phyloP scores from a whole-genome alignment of 2,797 vertebrate genomes.

The Margarornis squamiger region DNA sequence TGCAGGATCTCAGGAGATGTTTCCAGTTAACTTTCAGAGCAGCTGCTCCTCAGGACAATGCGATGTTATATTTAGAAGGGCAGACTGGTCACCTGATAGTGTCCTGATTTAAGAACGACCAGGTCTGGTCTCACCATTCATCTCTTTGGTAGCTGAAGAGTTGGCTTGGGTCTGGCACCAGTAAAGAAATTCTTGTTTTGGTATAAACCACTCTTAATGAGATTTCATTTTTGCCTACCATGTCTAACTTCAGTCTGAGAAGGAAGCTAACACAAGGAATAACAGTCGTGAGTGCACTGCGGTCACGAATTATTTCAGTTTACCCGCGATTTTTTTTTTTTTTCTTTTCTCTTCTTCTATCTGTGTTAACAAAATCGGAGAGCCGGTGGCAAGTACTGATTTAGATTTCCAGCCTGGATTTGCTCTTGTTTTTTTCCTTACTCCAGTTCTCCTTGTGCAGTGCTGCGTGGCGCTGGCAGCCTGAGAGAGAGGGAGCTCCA shows the following conservation, averaged over 20 bases:
- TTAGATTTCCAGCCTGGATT: slow-evolving; percentile 48
- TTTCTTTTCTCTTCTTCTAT: not conserved
- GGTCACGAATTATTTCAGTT: not conserved
- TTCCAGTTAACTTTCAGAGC: slow-evolving; percentile 50
- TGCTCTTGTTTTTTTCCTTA: slow-evolving; percentile 20
- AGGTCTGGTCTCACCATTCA: not conserved
- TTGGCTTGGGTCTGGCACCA: not conserved
- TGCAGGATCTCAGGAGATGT: not conserved
- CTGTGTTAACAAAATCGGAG: not conserved
- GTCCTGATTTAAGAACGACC: slow-evolving; percentile 39
- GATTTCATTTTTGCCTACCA: not conserved
- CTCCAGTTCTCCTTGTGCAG: slow-evolving; percentile 47
- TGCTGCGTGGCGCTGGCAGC: slow-evolving; percentile 53
- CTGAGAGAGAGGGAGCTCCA: slow-evolving; percentile 69
- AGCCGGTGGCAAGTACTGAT: not conserved
- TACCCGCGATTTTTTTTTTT: not conserved
- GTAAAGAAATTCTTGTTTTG: not conserved
- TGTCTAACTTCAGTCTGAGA: not conserved
- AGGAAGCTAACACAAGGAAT: not conserved
- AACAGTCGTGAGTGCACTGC: not conserved
- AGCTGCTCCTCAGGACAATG: slow-evolving; percentile 52
- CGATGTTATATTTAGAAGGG: slow-evolving; percentile 55
- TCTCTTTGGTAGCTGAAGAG: not conserved
- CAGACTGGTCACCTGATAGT: slow-evolving; percentile 40
- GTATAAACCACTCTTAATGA: not conserved